Evolutionary conservation across 2,888 invertebrate genomes (phyloP), one percentile per base, ranked within the genome.

Genomic region (Stramonita haemastoma): DNA sequence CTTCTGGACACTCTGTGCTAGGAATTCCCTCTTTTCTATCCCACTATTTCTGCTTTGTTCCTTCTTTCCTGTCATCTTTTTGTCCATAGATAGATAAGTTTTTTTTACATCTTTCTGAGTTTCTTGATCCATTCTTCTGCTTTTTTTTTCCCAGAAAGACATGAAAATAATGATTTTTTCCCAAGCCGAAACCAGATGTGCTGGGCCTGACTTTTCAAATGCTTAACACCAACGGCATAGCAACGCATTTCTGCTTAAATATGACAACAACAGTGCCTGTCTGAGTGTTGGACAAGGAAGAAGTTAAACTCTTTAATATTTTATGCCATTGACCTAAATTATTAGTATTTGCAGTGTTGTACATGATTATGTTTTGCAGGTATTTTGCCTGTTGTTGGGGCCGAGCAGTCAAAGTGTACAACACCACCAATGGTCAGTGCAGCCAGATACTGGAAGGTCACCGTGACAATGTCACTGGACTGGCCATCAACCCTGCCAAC

Each of bases 341-440:
- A 46, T 46, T 46, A 46, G 19, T 15, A 29, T 36, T 1, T 46
- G 56, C 57, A 56, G n/a, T 56, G n/a, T 17, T 15, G 22, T 77
- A 22, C 26, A 66, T 66, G 66, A 46, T 83, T 6, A 22, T 83
- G 46, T 46, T 22, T 83, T 19, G 22, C 91, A 98, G 98, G 93
- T 96, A 96, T 91, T 92, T 98, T 19, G 97, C 97, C 93, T 96
- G 97, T 86, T 96, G 97, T 4, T 97, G 97, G 95, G 97, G 97
- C 81, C 96, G 97, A 91, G 94, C 96, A 8, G 96, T 98, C 15
- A 96, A 97, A 92, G 97, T 97, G 0, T 97, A 97, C 94, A 97
- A 97, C 93, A 96, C 97, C 0, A 96, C 96, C 93, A 97, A 97
- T 4, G 97, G 97, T 0, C 97, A 97, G 93, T 96, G 97, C 91